Base-by-base conservation (phyloP, 1,140 invertebrate species). In the Ostrea denselamellosa region DNA sequence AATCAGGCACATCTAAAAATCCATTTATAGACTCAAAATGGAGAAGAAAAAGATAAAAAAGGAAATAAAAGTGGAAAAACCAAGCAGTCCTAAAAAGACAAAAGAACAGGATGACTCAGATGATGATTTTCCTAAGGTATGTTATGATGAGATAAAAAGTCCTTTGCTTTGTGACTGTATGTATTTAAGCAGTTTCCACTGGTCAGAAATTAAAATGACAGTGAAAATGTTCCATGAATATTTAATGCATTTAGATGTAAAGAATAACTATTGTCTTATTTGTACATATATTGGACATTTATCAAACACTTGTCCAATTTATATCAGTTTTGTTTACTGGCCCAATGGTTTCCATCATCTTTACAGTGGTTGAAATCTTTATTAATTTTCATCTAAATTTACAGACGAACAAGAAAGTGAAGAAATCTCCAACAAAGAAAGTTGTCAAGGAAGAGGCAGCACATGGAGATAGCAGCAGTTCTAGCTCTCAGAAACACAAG, bases 41-140 rank as follows among this genome's bases (percentile, higher is more conserved):
- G 96, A 95, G 93, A 96, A 96, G 91, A 96, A 96, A 93, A 96
- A 96, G 91, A 96, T 96, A 44, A 90, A 90, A 96, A 96, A 86
- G 94, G 96, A 95, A 94, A 92, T 94, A 51, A 92, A 86, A 10
- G 54, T 71, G 68, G 85, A 89, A 56, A 89, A 89, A n/a, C n/a
- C n/a, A 85, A 83, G 53, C 19, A 87, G 96, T 96, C 90, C 62
- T 96, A 96, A 90, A 92, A 95, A 92, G 92, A 96, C 87, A 96
- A 97, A n/a, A n/a, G n/a, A 92, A 81, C 34, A 65, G 65, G 87
- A 88, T 54, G 90, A 89, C 2, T 85, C 86, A 28, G 87, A 91
- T 52, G 87, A 90, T 22, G 84, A 88, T 14, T 56, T 89, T 90
- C 93, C 94, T 28, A 86, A 89, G 86, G 85, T 89, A 86, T 85